A percentile compares a stretch with the other conserved stretches of the same genome.
phyloP scores from a whole-genome alignment of 2,888 invertebrate genomes.

The Synanthedon vespiformis region DNA sequence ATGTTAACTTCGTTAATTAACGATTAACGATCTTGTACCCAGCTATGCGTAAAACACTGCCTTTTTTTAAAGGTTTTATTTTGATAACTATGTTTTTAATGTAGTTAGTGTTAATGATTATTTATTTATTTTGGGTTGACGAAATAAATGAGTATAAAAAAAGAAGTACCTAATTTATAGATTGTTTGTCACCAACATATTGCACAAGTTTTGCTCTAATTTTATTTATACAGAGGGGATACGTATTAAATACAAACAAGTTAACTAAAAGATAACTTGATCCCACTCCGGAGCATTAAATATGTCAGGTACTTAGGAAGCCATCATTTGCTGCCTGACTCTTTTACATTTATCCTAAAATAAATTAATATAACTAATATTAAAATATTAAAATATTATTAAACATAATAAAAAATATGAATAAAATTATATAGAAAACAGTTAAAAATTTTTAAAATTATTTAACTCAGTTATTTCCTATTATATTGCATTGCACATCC shows the following conservation, averaged over 20 bases:
- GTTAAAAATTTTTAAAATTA: neutral
- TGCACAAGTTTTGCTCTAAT: constrained; percentile 37
- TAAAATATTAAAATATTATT: neutral
- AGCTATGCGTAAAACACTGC: too few species aligned
- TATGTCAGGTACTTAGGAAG: constrained; percentile 69
- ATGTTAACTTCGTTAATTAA: too few species aligned
- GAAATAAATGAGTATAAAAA: neutral
- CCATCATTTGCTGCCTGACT: constrained; percentile 58
- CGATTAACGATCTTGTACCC: too few species aligned
- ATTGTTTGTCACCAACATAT: constrained; percentile 49
- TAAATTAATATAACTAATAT: neutral
- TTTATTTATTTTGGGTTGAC: too few species aligned
- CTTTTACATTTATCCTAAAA: constrained; percentile 13
- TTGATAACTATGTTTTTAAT: too few species aligned
- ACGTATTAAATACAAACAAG: constrained; percentile 1
- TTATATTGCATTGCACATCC: constrained; percentile 67
- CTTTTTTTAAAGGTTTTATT: too few species aligned
- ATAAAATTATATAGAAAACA: too few species aligned
- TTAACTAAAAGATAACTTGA: neutral
- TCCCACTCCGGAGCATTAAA: constrained; percentile 49
- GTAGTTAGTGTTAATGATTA: too few species aligned
- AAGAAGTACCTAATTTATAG: constrained; percentile 3
- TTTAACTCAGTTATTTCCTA: constrained; percentile 15
- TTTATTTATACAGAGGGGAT: constrained; percentile 28
- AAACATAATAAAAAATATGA: too few species aligned